Percentiles rank a stretch among this genome's conserved stretches.
phyloP scores from a whole-genome alignment of 2,888 invertebrate genomes.

The Papilio demoleus region DNA sequence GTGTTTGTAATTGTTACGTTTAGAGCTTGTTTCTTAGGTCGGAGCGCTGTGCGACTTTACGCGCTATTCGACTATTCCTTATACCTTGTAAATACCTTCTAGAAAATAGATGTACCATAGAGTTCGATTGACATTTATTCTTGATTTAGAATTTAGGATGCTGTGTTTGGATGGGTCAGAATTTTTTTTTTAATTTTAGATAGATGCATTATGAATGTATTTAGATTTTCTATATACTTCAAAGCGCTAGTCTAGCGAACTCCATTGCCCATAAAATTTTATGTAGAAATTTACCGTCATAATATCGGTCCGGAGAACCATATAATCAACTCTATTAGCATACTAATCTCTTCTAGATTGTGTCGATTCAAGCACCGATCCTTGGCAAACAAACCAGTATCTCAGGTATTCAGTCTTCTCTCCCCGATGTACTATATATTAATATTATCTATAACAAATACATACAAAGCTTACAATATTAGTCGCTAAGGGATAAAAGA shows the following conservation, averaged over 20 bases:
- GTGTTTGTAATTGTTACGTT: conserved; percentile 75
- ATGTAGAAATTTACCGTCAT: conserved; percentile 72
- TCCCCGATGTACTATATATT: conserved; percentile 56
- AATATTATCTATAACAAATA: not conserved
- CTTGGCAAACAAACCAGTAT: conserved; percentile 59
- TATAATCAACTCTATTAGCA: conserved; percentile 73
- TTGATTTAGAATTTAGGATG: conserved; percentile 64
- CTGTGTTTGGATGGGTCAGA: conserved; percentile 83
- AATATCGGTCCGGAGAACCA: conserved; percentile 64
- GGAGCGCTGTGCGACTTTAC: conserved; percentile 61
- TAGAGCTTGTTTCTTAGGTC: conserved; percentile 77
- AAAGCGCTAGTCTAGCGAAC: conserved; percentile 76
- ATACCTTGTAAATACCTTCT: conserved; percentile 68
- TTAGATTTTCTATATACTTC: conserved; percentile 68
- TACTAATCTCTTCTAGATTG: conserved; percentile 80
- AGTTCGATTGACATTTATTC: conserved; percentile 56
- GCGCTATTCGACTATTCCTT: conserved; percentile 57
- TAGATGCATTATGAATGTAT: conserved; percentile 71
- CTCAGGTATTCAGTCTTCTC: conserved; percentile 70
- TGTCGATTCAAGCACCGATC: conserved; percentile 66
- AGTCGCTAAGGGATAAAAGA: conserved; percentile 58
- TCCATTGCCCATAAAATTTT: conserved; percentile 75
- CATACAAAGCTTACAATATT: not conserved
- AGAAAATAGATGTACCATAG: conserved; percentile 70
- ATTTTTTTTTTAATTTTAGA: conserved; percentile 65